A percentile compares a stretch with the other conserved stretches of the same genome.
Evolutionary conservation across 2,113 vertebrate species (phyloP).

Genomic region (Anguilla rostrata): DNA sequence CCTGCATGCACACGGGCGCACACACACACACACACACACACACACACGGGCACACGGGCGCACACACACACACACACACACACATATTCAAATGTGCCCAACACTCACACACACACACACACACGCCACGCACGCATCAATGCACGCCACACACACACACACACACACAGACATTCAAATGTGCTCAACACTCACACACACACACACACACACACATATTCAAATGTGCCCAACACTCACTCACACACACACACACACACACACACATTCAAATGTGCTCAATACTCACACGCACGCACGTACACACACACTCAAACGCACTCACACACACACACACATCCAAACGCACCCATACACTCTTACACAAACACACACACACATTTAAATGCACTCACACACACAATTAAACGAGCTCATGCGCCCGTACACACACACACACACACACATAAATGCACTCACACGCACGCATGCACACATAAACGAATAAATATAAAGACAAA

Average conservation of each 20-base stretch:
- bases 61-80: background rate
- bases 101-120: background rate
- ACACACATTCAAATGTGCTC: background rate
- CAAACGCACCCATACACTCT: background rate
- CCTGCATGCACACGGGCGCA: background rate
- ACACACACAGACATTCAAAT: conserved; percentile 17
- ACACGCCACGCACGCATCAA: too few relatives aligned
- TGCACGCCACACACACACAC: too few relatives aligned
- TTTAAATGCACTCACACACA: background rate
- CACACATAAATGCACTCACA: background rate
- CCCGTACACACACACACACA: background rate
- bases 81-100: background rate
- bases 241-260: conserved; percentile 7
- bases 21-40: background rate
- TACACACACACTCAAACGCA: too few relatives aligned
- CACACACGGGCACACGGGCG: background rate
- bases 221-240: background rate
- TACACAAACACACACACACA: background rate
- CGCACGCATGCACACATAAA: background rate
- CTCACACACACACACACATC: background rate
- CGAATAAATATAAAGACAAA: background rate
- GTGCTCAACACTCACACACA: too few relatives aligned
- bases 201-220: background rate
- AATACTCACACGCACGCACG: too few relatives aligned
- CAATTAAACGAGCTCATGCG: background rate